Evolutionary conservation across 2,113 vertebrate species (phyloP).

Genomic region (Pseudorasbora parva): DNA sequence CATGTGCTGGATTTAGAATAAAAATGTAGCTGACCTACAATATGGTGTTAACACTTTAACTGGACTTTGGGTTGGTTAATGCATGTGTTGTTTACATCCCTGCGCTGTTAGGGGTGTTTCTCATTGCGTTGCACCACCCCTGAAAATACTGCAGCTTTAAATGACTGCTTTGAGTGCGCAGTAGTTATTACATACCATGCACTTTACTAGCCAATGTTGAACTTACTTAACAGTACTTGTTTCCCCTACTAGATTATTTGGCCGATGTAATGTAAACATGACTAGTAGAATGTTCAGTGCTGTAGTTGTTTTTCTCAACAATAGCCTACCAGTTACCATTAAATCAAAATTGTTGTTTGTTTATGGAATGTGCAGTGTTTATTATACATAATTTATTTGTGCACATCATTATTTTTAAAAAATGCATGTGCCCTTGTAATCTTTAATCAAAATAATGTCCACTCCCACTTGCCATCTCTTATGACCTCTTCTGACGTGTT

Average conservation of each 20-base stretch:
- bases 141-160: constrained; percentile 25
- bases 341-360: too few relatives aligned
- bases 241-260: background rate
- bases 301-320: background rate
- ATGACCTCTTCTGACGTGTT: too few relatives aligned
- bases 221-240: background rate
- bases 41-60: background rate
- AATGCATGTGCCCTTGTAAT: too few relatives aligned
- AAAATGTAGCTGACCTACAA: background rate
- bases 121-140: background rate
- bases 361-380: too few relatives aligned
- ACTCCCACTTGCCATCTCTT: too few relatives aligned
- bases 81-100: constrained; percentile 28
- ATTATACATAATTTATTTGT: too few relatives aligned
- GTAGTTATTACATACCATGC: background rate
- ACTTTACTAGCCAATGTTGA: background rate
- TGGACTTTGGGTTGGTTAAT: constrained; percentile 14
- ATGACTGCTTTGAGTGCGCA: background rate
- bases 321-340: too few relatives aligned
- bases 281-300: background rate
- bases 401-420: too few relatives aligned
- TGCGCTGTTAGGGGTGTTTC: background rate
- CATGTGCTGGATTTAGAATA: background rate
- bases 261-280: background rate
- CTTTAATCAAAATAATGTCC: too few relatives aligned